phyloP scores from a whole-genome alignment of 2,888 invertebrate species.

The Andrena trimmerana region DNA sequence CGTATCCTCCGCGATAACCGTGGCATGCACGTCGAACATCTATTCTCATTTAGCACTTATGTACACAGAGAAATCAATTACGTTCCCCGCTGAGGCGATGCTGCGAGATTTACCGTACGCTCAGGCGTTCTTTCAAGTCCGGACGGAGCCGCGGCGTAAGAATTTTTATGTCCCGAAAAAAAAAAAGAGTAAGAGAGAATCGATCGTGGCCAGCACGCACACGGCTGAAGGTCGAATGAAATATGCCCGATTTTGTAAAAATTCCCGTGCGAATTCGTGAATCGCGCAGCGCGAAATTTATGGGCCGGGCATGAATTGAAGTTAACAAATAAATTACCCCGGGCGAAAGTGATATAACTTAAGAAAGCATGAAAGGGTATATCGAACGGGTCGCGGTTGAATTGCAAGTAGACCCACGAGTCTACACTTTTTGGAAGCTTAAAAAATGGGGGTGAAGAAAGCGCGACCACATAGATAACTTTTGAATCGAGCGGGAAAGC shows the following conservation, averaged over 20 bases:
- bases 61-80: constrained; percentile 61
- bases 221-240: constrained; percentile 22
- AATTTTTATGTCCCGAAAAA: constrained; percentile 60
- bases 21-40: constrained; percentile 36
- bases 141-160: constrained; percentile 44
- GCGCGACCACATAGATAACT: background rate
- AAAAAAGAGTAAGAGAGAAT: constrained; percentile 40
- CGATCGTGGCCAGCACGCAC: background rate
- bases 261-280: constrained; percentile 46
- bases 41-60: constrained; percentile 51
- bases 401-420: background rate
- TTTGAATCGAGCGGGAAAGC: background rate
- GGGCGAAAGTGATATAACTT: constrained; percentile 12
- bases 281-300: constrained; percentile 29
- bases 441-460: background rate
- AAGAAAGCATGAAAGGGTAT: background rate
- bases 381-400: background rate
- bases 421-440: background rate
- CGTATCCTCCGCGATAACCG: constrained; percentile 27
- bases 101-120: constrained; percentile 59
- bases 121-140: constrained; percentile 38
- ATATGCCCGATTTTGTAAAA: constrained; percentile 51
- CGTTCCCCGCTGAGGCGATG: constrained; percentile 52
- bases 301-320: constrained; percentile 14
- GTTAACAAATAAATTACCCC: constrained; percentile 26